These are phyloP conservation scores for Pelecanoides urinatrix DNA, from an alignment of 2,113 vertebrate species.

Conservation along the genomic window DNA sequence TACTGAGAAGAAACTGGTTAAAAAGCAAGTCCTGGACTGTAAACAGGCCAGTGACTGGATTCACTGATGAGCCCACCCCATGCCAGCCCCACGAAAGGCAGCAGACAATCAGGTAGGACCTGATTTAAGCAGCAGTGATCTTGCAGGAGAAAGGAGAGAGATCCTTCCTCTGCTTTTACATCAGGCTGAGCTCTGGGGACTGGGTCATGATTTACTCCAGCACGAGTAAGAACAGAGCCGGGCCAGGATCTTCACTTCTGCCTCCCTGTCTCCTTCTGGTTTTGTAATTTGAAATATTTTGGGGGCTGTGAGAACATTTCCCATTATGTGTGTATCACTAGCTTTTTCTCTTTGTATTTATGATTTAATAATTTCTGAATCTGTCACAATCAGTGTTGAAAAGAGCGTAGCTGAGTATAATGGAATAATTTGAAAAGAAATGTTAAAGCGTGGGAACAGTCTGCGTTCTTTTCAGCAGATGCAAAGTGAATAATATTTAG, in stretches of 20 bases:
- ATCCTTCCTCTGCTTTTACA: not conserved
- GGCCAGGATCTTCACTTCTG: not conserved
- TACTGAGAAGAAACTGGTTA: not conserved
- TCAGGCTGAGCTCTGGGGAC: not conserved
- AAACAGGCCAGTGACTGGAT: not conserved
- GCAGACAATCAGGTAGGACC: not conserved
- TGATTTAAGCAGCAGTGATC: not conserved
- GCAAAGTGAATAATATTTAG: conserved; percentile 63
- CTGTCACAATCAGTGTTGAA: conserved; percentile 65
- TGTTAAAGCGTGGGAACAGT: conserved; percentile 23
- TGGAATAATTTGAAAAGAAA: conserved; percentile 65
- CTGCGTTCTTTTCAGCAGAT: conserved; percentile 40
- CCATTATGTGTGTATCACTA: conserved; percentile 51
- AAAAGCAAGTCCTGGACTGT: not conserved
- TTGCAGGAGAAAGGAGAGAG: not conserved
- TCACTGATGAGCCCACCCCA: not conserved
- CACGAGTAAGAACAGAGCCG: rapidly evolving
- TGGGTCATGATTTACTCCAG: not conserved
- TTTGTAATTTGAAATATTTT: conserved; percentile 65
- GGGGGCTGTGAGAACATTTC: conserved; percentile 54
- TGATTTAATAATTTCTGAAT: conserved; percentile 70
- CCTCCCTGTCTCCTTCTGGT: not conserved
- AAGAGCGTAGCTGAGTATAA: conserved; percentile 42
- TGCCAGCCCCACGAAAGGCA: not conserved
- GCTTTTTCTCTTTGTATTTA: conserved; percentile 56